phyloP scores from a whole-genome alignment of 2,888 invertebrate species.

The Auanema sp. region DNA sequence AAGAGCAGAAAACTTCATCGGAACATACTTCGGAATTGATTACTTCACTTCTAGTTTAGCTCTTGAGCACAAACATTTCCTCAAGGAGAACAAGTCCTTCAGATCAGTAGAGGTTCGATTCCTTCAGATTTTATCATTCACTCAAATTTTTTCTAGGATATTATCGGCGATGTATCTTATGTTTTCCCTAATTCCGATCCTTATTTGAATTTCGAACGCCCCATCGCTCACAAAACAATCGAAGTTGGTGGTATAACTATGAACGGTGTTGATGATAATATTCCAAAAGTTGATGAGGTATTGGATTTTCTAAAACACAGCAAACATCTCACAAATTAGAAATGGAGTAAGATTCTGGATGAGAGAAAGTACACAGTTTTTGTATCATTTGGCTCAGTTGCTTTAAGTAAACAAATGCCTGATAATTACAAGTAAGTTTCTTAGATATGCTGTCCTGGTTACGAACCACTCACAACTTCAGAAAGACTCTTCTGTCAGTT shows the following conservation, averaged over 20 bases:
- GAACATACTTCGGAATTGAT: no score
- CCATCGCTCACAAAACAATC: slow-evolving; percentile 26
- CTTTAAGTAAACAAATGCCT: slow-evolving; percentile 20
- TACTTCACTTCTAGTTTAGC: no score
- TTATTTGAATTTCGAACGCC: slow-evolving; percentile 31
- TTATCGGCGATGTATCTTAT: slow-evolving; percentile 21
- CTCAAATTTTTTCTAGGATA: slow-evolving; percentile 15
- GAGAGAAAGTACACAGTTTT: slow-evolving; percentile 20
- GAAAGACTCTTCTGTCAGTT: slow-evolving; percentile 27
- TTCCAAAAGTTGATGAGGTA: no score
- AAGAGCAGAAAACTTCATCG: not conserved
- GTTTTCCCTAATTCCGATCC: slow-evolving; percentile 33
- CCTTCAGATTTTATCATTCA: no score
- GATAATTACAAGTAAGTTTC: slow-evolving; percentile 15
- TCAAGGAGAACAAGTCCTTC: no score
- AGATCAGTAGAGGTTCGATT: no score
- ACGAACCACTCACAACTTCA: slow-evolving; percentile 14
- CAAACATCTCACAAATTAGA: no score
- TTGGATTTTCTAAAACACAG: no score
- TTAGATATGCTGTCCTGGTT: no score
- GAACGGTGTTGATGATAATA: not conserved
- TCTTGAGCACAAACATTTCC: no score
- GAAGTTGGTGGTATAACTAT: slow-evolving; percentile 36
- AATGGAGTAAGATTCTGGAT: slow-evolving; percentile 15
- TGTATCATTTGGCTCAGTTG: slow-evolving; percentile 21